phyloP scores from a whole-genome alignment of 2,113 vertebrate species.

The Aphyosemion australe region DNA sequence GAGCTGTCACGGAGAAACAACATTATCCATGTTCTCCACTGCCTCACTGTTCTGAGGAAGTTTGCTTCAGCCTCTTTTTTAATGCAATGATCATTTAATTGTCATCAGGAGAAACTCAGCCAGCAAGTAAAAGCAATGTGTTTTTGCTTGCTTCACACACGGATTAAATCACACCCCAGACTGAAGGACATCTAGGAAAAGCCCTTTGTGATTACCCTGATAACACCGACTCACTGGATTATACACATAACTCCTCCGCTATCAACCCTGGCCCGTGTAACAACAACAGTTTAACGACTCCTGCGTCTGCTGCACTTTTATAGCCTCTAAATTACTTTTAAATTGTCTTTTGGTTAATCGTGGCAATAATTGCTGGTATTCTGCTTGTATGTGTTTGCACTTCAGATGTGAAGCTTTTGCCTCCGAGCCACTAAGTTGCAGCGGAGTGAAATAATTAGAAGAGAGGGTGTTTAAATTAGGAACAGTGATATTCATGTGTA shows the following conservation, averaged over 20 bases:
- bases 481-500: conserved; percentile 37
- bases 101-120: conserved; percentile 20
- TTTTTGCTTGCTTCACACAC: conserved; percentile 5
- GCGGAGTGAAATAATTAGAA: conserved; percentile 43
- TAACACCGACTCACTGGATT: conserved; percentile 21
- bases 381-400: conserved; percentile 8
- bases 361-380: conserved; percentile 40
- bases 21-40: background rate
- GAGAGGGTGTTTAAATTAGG: conserved; percentile 25
- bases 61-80: background rate
- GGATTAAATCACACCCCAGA: conserved; percentile 32
- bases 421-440: conserved; percentile 22
- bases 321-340: conserved; percentile 46
- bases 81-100: conserved; percentile 38
- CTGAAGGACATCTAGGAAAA: conserved; percentile 24
- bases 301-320: conserved; percentile 41
- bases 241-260: conserved; percentile 32
- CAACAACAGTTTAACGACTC: conserved; percentile 34
- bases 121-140: conserved; percentile 13
- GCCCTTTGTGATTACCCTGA: conserved; percentile 30
- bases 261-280: conserved; percentile 32
- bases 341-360: conserved; percentile 49
- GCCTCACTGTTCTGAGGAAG: conserved; percentile 9
- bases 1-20: no score
- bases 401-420: conserved; percentile 16